Evolutionary conservation across 2,797 vertebrate species (phyloP).

Genomic region (Galago senegalensis): DNA sequence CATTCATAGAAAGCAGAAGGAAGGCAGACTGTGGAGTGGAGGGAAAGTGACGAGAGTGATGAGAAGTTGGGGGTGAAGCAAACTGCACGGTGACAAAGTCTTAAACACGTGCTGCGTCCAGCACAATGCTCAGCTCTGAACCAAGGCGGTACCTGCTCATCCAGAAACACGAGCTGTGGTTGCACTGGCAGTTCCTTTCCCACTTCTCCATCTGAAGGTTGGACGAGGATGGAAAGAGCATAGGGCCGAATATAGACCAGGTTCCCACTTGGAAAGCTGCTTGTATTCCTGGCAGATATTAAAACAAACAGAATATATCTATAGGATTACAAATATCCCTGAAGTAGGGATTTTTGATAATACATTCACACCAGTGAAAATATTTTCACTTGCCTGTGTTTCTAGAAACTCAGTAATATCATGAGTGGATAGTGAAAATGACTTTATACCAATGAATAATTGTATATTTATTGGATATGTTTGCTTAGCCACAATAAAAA

Average conservation of each 20-base stretch:
- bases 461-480: neutral
- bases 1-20: neutral
- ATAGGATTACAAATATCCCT: conserved; percentile 12
- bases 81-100: neutral
- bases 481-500: neutral
- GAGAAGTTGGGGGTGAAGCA: neutral
- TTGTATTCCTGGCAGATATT: conserved; percentile 84
- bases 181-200: conserved; percentile 87
- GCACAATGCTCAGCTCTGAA: neutral
- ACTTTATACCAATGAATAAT: neutral
- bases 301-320: neutral
- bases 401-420: neutral
- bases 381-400: neutral
- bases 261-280: conserved; percentile 63
- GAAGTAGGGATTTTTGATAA: neutral
- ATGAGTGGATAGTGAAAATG: neutral
- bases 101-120: neutral
- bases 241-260: conserved; percentile 85
- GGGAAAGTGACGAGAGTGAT: neutral
- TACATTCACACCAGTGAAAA: neutral
- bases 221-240: conserved; percentile 85
- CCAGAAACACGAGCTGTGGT: conserved; percentile 88
- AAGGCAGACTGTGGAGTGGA: neutral
- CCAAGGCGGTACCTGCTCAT: conserved; percentile 85
- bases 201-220: conserved; percentile 88